Conservation (phyloP, 1,140 invertebrate genomes). For the Heliconius eleuchia region DNA sequence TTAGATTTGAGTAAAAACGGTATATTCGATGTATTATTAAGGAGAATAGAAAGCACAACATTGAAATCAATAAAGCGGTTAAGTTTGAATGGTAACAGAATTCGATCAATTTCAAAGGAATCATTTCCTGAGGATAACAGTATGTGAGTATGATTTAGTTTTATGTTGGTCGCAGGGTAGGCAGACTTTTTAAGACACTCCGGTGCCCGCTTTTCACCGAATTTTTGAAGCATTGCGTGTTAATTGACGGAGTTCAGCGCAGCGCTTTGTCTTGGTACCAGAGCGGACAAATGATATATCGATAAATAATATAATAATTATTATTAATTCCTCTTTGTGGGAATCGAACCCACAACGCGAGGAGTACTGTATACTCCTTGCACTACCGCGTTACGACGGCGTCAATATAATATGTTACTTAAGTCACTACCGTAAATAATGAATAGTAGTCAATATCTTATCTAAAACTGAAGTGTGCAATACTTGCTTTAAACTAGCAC, state of each 20-base stretch:
- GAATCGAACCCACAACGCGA: no score
- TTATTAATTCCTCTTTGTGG: no score
- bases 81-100: conserved; percentile 67
- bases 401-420: background rate
- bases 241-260: no score
- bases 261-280: no score
- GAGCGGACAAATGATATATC: no score
- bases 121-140: conserved; percentile 65
- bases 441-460: background rate
- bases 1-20: conserved; percentile 73
- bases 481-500: conserved; percentile 5
- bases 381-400: no score
- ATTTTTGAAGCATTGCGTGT: no score
- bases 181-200: no score
- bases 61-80: conserved; percentile 62
- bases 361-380: no score
- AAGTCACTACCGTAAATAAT: background rate
- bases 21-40: conserved; percentile 62
- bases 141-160: conserved; percentile 63
- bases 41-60: conserved; percentile 45
- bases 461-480: background rate
- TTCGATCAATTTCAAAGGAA: conserved; percentile 65
- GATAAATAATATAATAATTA: no score
- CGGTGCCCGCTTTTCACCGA: no score
- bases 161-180: background rate